Base-by-base conservation (phyloP, 2,888 invertebrate species). In the Cheilosia soror region DNA sequence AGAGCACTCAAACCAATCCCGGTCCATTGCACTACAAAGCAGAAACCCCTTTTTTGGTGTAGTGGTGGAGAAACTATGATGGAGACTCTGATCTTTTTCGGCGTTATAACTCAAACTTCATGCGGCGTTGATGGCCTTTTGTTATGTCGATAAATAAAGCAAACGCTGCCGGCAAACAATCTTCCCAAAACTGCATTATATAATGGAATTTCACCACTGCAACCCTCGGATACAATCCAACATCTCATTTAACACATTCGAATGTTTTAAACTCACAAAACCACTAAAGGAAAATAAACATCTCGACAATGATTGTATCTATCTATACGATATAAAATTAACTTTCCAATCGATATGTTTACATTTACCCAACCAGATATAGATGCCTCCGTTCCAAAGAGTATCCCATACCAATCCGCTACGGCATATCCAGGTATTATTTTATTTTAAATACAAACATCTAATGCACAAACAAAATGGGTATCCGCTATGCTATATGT, bases 301-400 rank as follows among this genome's bases (percentile, higher is more conserved):
- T 55, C 42, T 55, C 37, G 40, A 6, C 15, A 29, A 47, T 49
- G 20, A 49, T 63, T 33, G 66, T 15, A 51, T 49, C 51, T 15
- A 51, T 49, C 51, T 20, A 20, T 44, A 15, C 11, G 68, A 33
- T 42, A 68, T 68, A 68, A 68, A 68, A 68, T 55, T 55, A 68
- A 53, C 66, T 66, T 66, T 51, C 68, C 27, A n/a, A 42, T 4
- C 47, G 13, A 29, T 37, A 29, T 55, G 68, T 68, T 68, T 68
- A 68, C 40, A 55, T 55, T 13, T 5, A 11, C 25, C 51, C 11
- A 25, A 37, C 25, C 27, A n/a, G 15, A 44, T 15, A n/a, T 25
- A 40, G 20, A 25, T 25, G 27, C 9, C 27, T 11, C 25, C 11
- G 27, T 51, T 27, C 13, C 51, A 13, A 25, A 51, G 51, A 27